Evolutionary conservation across 2,113 vertebrate genomes (phyloP).

Genomic region (Patagioenas fasciata): DNA sequence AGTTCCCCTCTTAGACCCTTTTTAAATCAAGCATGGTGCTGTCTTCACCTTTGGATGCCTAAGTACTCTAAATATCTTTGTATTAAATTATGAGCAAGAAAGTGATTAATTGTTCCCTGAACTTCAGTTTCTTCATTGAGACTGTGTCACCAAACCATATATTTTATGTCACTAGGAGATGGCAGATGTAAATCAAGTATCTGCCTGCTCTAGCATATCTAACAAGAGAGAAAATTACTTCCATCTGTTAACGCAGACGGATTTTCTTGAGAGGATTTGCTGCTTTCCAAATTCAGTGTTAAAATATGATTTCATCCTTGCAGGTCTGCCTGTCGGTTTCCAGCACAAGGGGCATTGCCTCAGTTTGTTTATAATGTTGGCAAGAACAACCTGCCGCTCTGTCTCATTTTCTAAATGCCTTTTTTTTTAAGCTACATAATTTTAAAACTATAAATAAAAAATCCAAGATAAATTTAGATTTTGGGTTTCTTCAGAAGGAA

Average conservation of each 20-base stretch:
- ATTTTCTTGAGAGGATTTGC: neutral
- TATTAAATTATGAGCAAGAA: neutral
- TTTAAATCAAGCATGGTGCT: neutral
- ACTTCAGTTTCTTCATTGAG: constrained; percentile 1
- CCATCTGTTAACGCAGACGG: neutral
- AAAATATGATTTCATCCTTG: neutral
- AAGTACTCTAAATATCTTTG: neutral
- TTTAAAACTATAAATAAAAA: neutral
- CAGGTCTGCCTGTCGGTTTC: neutral
- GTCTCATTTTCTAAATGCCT: neutral
- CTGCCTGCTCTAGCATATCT: constrained; percentile 3
- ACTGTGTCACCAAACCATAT: constrained; percentile 1
- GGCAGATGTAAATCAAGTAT: neutral
- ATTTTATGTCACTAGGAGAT: constrained; percentile 21
- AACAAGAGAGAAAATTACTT: constrained; percentile 16
- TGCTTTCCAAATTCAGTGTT: neutral
- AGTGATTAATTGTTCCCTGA: constrained; percentile 19
- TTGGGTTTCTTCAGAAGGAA: neutral
- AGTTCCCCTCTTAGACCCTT: neutral
- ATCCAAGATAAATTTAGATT: neutral
- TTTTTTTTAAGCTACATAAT: neutral
- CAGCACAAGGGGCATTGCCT: neutral
- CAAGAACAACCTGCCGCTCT: neutral
- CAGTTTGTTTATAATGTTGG: neutral
- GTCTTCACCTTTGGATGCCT: neutral